A percentile compares a stretch with the other conserved stretches of the same genome.
Conservation (phyloP, 2,113 vertebrate species). For the Opisthocomus hoazin region DNA sequence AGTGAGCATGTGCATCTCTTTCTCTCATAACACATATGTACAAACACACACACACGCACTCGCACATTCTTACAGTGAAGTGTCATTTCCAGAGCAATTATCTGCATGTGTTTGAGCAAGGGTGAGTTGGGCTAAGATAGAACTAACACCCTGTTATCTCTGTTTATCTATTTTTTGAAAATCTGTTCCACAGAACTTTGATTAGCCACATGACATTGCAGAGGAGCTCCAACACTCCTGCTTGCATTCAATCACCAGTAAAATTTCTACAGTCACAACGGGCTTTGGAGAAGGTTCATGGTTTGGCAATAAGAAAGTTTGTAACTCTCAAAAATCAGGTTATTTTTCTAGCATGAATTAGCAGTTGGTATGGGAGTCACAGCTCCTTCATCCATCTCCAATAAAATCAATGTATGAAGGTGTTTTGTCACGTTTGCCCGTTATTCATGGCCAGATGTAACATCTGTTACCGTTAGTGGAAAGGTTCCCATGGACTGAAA, state of each 20-base stretch:
- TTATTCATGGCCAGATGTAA: background rate
- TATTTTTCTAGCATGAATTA: background rate
- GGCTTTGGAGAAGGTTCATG: background rate
- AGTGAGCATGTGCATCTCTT: background rate
- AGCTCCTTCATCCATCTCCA: background rate
- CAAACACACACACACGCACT: accelerated
- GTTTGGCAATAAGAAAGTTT: background rate
- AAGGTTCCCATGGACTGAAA: background rate
- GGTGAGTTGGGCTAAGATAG: background rate
- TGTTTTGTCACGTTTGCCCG: background rate
- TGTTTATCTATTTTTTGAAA: background rate
- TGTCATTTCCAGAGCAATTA: background rate
- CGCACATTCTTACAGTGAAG: background rate
- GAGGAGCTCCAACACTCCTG: background rate
- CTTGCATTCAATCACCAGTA: background rate
- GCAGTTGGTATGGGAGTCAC: background rate
- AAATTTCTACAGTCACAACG: background rate
- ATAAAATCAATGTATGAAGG: background rate
- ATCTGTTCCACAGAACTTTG: background rate
- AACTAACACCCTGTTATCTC: background rate
- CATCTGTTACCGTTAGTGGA: background rate
- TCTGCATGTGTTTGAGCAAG: background rate
- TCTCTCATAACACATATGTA: background rate
- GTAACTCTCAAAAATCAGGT: background rate
- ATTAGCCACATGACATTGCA: background rate